Base-by-base conservation (phyloP, 2,797 vertebrate genomes). In the Emys orbicularis region DNA sequence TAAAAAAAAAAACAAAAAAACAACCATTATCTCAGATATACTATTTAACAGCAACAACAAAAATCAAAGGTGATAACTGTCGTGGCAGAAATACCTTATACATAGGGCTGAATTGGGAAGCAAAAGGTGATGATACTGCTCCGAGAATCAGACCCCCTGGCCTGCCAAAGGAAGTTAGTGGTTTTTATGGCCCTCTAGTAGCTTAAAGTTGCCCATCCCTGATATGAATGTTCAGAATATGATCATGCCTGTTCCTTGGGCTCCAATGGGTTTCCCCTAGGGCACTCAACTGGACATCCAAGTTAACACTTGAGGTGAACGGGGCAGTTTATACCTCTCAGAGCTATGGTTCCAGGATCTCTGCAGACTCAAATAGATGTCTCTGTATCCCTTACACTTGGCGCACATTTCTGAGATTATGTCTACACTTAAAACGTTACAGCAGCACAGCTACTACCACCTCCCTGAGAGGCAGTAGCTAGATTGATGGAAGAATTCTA, bases 321-420 rank as follows among this genome's bases (percentile, higher is more conserved):
- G 4, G 79, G 65, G 49, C 61, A 56, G 29, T 74, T 90, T 85
- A 23, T 56, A 83, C 27, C 37, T 81, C 2, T 74, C 59, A 79
- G 80, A 84, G 8, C 41, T 74, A 2, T n/a, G 74, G 16, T 47
- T 37, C 18, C 49, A 19, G 44, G 27, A 13, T 41, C 10, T 79
- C 41, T 84, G 53, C 7, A 54, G 12, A 6, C 9, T 89, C 27
- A 84, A 50, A 34, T 44, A 59, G 77, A 34, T 90, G 25, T 37
- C 16, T 0, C 0, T 41, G 19, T 65, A 65, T 34, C 8, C 54
- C 37, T 85, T 8, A 21, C 31, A 34, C 16, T 65, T 54, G 23
- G 12, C n/a, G 4, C 77, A 65, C 5, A 57, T 25, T 86, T 72
- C 34, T 37, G 12, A 82, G 27, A 8, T 41, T 87, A 68, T 82